Evolutionary conservation across 2,888 invertebrate genomes (phyloP), one percentile per base, ranked within the genome.

Genomic region (Noctua janthina): DNA sequence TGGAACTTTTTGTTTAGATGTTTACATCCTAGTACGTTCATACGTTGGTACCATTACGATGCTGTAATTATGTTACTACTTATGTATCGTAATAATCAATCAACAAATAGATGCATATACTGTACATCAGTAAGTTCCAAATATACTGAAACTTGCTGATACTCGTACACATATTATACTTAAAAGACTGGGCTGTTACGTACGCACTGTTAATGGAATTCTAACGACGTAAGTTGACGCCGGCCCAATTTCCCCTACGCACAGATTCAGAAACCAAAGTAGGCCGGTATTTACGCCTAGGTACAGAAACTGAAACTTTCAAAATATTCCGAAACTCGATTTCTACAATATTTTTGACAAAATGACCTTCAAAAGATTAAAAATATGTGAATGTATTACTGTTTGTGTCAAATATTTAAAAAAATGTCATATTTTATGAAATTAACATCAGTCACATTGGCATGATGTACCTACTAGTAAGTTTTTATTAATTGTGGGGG

Each of bases 211-310:
- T 83, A 62, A 81, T 85, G 74, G 46, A 75, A 67, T 85, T 67
- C 20, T 81, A 84, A 80, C 79, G 82, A 84, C 67, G 67, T 62
- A 71, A n/a, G 66, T 67, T 39, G 35, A 49, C 56, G 54, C 51
- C 59, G 67, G 15, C 39, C 17, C 59, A 29, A 54, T 62, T 84
- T 62, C 15, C 71, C 3, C 8, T 29, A 29, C 51, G 13, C 17
- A 20, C 66, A 59, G 29, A 83, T 56, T 54, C 8, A 46, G 23
- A 67, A 67, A 39, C 39, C 23, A 20, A 23, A 54, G 51, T 39
- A 39, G 56, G 66, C 20, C n/a, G 23, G 49, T 70, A 43, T 56
- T 54, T 54, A 56, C 11, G 17, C 20, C 56, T 35, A 29, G 29
- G 29, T 29, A 29, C 13, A n/a, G 62, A 80, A 73, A 35, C n/a